phyloP scores from a whole-genome alignment of 2,797 vertebrate species.

The Gobio occitaniae region DNA sequence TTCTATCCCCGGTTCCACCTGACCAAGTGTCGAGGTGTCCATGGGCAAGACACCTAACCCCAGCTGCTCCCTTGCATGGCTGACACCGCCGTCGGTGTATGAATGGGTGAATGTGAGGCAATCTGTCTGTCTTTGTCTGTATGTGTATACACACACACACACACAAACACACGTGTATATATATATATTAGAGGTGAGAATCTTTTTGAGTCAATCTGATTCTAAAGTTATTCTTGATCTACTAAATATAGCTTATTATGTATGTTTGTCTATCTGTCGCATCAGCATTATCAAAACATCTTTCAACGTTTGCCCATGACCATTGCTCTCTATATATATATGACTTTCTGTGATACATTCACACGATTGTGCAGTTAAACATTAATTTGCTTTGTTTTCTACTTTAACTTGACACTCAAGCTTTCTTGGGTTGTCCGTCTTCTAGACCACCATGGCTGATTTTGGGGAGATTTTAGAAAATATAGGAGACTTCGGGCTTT shows the following conservation, averaged over 20 bases:
- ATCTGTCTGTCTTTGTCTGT: not conserved
- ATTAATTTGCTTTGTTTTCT: conserved; percentile 27
- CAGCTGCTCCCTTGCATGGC: too few relatives aligned
- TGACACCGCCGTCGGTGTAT: too few relatives aligned
- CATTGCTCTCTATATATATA: conserved; percentile 24
- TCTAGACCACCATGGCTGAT: conserved; percentile 72
- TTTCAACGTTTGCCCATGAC: conserved; percentile 11
- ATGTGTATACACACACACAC: not conserved
- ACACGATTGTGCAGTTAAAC: conserved; percentile 26
- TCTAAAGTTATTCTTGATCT: not conserved
- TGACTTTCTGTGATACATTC: not conserved
- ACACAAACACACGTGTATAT: not conserved
- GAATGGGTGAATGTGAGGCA: too few relatives aligned
- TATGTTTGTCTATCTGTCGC: not conserved
- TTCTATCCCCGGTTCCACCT: too few relatives aligned
- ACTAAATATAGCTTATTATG: not conserved
- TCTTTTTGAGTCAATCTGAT: too few relatives aligned
- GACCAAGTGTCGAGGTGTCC: too few relatives aligned
- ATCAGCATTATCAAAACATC: not conserved
- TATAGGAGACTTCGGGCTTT: conserved; percentile 83
- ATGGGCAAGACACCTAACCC: too few relatives aligned
- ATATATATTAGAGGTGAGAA: not conserved
- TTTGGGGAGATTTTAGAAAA: conserved; percentile 77
- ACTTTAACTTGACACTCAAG: not conserved
- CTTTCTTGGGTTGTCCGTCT: not conserved